phyloP scores from a whole-genome alignment of 2,113 vertebrate species.

The Atlantisia rogersi region DNA sequence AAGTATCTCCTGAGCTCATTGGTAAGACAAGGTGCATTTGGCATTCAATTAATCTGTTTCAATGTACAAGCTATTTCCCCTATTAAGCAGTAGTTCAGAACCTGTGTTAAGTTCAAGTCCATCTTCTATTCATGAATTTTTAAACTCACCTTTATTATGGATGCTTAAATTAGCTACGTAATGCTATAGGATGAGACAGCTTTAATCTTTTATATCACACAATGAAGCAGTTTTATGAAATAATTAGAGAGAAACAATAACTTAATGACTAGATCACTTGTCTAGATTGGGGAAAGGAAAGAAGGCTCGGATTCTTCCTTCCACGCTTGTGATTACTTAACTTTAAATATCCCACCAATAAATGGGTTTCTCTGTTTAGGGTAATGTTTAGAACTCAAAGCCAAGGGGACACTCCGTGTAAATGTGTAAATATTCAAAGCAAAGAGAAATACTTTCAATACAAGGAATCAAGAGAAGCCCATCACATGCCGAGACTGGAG shows the following conservation, averaged over 20 bases:
- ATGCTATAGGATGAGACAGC: not conserved
- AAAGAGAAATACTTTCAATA: not conserved
- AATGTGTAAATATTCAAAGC: not conserved
- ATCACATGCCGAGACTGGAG: not conserved
- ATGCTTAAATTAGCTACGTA: not conserved
- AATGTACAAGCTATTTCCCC: not conserved
- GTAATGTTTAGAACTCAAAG: not conserved
- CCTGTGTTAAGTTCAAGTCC: not conserved
- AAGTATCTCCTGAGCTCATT: not conserved
- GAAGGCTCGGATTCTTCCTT: not conserved
- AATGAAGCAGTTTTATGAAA: not conserved
- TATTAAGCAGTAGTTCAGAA: not conserved
- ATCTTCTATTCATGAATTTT: not conserved
- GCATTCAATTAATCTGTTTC: not conserved
- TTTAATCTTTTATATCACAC: not conserved
- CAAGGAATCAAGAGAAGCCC: not conserved
- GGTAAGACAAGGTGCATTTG: not conserved
- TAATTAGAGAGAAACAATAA: not conserved
- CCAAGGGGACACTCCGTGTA: not conserved
- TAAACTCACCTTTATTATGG: not conserved
- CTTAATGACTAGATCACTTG: not conserved
- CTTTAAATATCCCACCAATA: not conserved
- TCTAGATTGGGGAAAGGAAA: not conserved
- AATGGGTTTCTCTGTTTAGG: not conserved
- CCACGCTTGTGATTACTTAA: not conserved